Evolutionary conservation across 2,797 vertebrate species (phyloP).

Genomic region (Hephaestus fuliginosus): DNA sequence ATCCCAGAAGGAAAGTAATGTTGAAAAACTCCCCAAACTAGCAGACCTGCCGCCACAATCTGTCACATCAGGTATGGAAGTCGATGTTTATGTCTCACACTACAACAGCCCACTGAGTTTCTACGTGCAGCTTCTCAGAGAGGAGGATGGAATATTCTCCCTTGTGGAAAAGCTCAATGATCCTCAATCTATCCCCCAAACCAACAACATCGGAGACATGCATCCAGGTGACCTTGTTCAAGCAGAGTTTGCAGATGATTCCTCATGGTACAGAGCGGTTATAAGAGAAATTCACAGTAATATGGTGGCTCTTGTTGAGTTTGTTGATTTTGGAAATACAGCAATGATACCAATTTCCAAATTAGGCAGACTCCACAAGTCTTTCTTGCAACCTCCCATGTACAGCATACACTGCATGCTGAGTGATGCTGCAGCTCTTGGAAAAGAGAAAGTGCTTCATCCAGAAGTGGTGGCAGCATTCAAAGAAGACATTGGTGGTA

Average conservation of each 20-base stretch:
- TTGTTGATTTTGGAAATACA: slow-evolving; percentile 95
- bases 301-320: slow-evolving; percentile 83
- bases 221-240: slow-evolving; percentile 87
- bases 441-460: slow-evolving; percentile 42
- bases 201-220: slow-evolving; percentile 69
- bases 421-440: slow-evolving; percentile 58
- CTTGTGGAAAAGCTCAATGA: slow-evolving; percentile 89
- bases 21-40: slow-evolving; percentile 74
- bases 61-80: slow-evolving; percentile 82
- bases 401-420: slow-evolving; percentile 90
- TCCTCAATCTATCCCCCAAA: slow-evolving; percentile 43
- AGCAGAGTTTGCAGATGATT: slow-evolving; percentile 91
- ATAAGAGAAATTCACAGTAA: slow-evolving; percentile 79
- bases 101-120: slow-evolving; percentile 89
- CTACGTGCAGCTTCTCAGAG: slow-evolving; percentile 89
- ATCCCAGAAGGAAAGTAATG: neutral
- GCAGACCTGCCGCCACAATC: slow-evolving; percentile 82
- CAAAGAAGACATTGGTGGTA: slow-evolving; percentile 78
- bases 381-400: slow-evolving; percentile 77
- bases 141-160: slow-evolving; percentile 85
- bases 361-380: slow-evolving; percentile 77
- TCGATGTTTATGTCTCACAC: slow-evolving; percentile 90
- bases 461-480: slow-evolving; percentile 81
- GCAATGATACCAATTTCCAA: slow-evolving; percentile 81
- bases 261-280: slow-evolving; percentile 91